Conservation (phyloP, 2,888 invertebrate genomes). For the Stenchaetothrips biformis region DNA sequence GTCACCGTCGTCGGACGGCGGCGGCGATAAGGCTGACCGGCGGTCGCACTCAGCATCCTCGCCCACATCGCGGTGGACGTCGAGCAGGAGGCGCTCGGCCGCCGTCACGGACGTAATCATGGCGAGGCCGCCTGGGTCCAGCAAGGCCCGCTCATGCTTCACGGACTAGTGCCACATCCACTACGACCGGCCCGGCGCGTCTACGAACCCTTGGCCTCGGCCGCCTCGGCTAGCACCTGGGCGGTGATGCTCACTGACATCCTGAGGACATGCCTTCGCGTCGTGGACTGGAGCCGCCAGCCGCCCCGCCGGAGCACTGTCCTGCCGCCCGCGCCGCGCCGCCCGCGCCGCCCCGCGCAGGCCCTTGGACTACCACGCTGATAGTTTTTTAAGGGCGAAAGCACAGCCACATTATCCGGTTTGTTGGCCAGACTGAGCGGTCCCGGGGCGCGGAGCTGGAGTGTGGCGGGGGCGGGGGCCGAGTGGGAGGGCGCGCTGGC, state of each 20-base stretch:
- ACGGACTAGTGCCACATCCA: too few relatives aligned
- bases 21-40: not conserved
- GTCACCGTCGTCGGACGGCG: not conserved
- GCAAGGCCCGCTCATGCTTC: too few relatives aligned
- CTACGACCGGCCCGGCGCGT: too few relatives aligned
- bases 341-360: slow-evolving; percentile 25
- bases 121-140: not conserved
- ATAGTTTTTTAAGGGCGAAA: slow-evolving; percentile 20
- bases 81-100: not conserved
- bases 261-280: not conserved
- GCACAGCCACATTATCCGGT: not conserved
- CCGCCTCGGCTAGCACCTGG: too few relatives aligned
- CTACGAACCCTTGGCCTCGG: too few relatives aligned
- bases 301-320: not conserved
- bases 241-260: too few relatives aligned
- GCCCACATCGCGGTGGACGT: not conserved
- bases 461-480: not conserved
- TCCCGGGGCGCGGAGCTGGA: not conserved
- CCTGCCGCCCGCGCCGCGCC: not conserved
- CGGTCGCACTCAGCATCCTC: not conserved
- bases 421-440: not conserved
- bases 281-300: not conserved
- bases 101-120: not conserved
- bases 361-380: not conserved
- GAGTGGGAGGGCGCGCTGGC: not conserved